Base-by-base conservation (phyloP, 1,140 invertebrate genomes). In the Euura saliciscinereae region DNA sequence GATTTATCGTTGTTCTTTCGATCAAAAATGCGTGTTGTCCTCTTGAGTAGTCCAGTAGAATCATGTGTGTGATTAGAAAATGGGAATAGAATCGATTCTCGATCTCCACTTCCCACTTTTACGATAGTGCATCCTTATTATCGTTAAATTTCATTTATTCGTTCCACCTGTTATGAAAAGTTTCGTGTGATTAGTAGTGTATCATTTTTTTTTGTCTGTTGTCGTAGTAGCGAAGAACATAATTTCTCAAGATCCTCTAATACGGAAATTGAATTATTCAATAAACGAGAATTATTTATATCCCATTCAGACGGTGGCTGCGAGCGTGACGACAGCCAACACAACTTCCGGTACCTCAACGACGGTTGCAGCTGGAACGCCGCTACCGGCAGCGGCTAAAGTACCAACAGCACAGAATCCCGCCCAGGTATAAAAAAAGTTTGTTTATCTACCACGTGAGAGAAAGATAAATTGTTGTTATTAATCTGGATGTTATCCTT, bases 241-340 rank as follows among this genome's bases (percentile, higher is more conserved):
- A 28, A 28, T 1, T 28, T 28, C 28, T 28, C 28, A 1, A 28
- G 28, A 28, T 28, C 28, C 28, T 28, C 28, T 0, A 28, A 28
- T 1, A 28, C 0, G 28, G 28, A 28, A 28, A 28, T 28, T 28
- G 28, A 28, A 28, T 28, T 28, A 0, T 28, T 28, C 28, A 28
- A 28, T 28, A 28, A 28, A 28, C 28, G 28, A 28, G 28, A 28
- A 28, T 28, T 28, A 28, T 28, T 28, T 28, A 28, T 28, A 28
- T 28, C 28, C 28, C 65, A 68, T 76, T 70, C 44, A 87, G 86
- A 86, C 86, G 71, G 86, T 84, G 69, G 83, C 85, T 79, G 78
- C 85, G 44, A 82, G 81, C 73, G 80, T 84, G 28, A 81, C 80
- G 74, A 81, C 82, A 71, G 79, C 83, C 65, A 81, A 78, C 46